Evolutionary conservation across 2,797 vertebrate species (phyloP), one percentile per base, ranked within the genome.

Genomic region (Chelon auratus): DNA sequence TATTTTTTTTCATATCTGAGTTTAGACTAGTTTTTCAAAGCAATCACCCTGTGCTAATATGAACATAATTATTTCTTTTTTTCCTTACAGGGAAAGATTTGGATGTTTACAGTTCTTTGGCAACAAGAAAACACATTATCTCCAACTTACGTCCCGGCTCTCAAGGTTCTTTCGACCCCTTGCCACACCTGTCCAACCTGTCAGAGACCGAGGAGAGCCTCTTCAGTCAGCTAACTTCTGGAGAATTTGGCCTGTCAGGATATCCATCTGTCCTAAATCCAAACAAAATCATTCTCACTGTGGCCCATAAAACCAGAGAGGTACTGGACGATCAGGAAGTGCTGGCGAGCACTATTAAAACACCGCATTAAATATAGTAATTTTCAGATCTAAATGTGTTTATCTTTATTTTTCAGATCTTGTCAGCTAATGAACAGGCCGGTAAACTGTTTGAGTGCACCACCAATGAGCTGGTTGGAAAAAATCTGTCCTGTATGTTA

Each of bases 401-500:
- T 45, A 36, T 33, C 13, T 55, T 62, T 0, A 37, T 62, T 65
- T 59, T 81, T 17, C 72, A 98, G 98, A 95, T 99, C 89, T 78
- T 96, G 18, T 94, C 96, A 66, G 96, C 94, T 70, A 98, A 97
- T 54, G 93, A 97, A 67, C 92, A 92, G 88, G 97, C 97, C 4
- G 96, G 94, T 88, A 94, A 88, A 62, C 84, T 98, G 53, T 94
- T 99, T 84, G 95, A 96, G 48, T 95, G 92, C 68, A 92, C 90
- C n/a, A 80, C 91, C 54, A 70, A 88, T 14, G 95, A 96, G 24
- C 81, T 99, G 73, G 94, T 96, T 72, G 97, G 96, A 45, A 94
- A 92, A 87, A 95, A 91, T 62, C 87, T 99, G 62, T 91, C 92
- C 0, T 77, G 51, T 30, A 65, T 99, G 9, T 87, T 99, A 67